Evolutionary conservation across 2,888 invertebrate genomes (phyloP), one percentile per base, ranked within the genome.

Genomic region (Lasioglossum marginatum): DNA sequence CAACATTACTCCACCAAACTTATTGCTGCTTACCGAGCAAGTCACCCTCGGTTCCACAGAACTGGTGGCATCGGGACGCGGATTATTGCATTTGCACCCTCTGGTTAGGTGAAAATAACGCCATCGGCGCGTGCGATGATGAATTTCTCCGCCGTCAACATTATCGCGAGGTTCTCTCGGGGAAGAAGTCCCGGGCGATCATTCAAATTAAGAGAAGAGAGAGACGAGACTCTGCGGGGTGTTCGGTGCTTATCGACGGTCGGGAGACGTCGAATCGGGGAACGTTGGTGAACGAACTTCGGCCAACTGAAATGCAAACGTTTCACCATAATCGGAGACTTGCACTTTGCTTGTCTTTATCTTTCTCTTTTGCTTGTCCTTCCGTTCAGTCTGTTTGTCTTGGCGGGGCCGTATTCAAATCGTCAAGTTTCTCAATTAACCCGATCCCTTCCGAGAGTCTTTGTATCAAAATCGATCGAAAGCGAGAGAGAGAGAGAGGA

Each of bases 391-490:
- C 60, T 92, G 90, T 92, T 93, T 93, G 91, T 91, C 89, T 92
- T 77, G 89, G 81, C 85, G 89, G 37, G 86, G 91, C 91, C 88
- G 90, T 92, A 91, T 93, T 93, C 92, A 90, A 91, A 92, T 93
- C 87, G 90, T 92, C 92, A 92, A 93, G 91, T 93, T 93, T 93
- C 91, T 88, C 92, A 92, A 93, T 94, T 93, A 93, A 93, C 92
- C 91, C 90, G 90, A 92, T 92, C 90, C 88, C 81, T 68, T 83
- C 79, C 60, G 71, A 27, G 12, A 73, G 82, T 83, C 90, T 83
- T 82, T 82, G 85, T 91, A 85, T 88, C 87, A 85, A 81, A 85
- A 90, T 91, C 88, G 88, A 92, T 89, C 52, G 52, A n/a, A 52
- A 52, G 23, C n/a, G n/a, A 10, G 3, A 52, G n/a, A 52, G 10